Percentiles rank a stretch among this genome's conserved stretches.
Evolutionary conservation across 2,113 vertebrate species (phyloP).

Genomic region (Rousettus leschenaultii): DNA sequence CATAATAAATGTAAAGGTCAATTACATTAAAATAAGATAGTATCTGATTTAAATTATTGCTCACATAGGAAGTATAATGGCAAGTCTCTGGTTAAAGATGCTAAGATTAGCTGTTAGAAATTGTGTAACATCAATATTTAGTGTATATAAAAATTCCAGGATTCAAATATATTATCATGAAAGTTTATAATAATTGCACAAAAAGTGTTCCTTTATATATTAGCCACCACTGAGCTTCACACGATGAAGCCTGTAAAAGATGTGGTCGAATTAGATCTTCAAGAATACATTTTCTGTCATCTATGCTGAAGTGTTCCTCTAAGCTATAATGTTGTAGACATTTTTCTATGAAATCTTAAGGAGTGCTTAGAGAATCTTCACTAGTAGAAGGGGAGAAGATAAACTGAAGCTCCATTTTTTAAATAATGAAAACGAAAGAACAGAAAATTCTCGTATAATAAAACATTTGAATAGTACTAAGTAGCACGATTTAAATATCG

Average conservation of each 20-base stretch:
- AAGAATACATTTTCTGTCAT: neutral
- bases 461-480: slow-evolving; percentile 62
- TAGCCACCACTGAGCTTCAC: slow-evolving; percentile 4
- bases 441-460: slow-evolving; percentile 45
- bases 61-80: slow-evolving; percentile 29
- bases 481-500: slow-evolving; percentile 46
- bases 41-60: slow-evolving; percentile 52
- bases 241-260: neutral
- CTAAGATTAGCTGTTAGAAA: slow-evolving; percentile 48
- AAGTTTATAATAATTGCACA: slow-evolving; percentile 20
- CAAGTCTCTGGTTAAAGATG: slow-evolving; percentile 16
- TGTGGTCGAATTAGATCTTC: neutral
- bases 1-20: slow-evolving; percentile 44
- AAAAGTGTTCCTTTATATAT: slow-evolving; percentile 1
- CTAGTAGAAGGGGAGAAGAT: neutral
- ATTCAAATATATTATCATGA: slow-evolving; percentile 30
- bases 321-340: neutral
- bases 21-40: slow-evolving; percentile 63
- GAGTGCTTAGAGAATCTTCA: neutral
- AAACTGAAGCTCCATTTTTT: slow-evolving; percentile 37
- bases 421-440: neutral
- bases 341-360: neutral
- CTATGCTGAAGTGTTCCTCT: neutral
- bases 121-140: slow-evolving; percentile 2
- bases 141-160: slow-evolving; percentile 16